Base-by-base conservation (phyloP, 2,888 invertebrate species). In the Laspeyria flexula region DNA sequence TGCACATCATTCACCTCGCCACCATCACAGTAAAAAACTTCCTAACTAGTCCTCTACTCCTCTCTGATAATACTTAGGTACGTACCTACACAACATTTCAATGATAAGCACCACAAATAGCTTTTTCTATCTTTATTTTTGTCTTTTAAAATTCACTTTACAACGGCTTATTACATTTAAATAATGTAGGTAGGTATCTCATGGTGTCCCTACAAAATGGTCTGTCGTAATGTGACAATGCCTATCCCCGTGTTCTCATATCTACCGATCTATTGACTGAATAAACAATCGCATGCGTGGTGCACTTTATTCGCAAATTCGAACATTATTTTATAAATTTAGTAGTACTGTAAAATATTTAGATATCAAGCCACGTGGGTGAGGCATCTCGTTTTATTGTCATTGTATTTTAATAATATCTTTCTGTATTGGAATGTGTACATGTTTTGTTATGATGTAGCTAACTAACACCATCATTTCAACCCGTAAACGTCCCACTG, bases 301-400 rank as follows among this genome's bases (percentile, higher is more conserved):
- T 55, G 48, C 42, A 61, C 56, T 65, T 62, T 71, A 73, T 66
- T 65, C 51, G 54, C 65, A 45, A 68, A 50, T 68, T 52, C 60
- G 45, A 46, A 70, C 61, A 71, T 78, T 63, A 73, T 65, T 67
- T 65, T 40, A 52, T 46, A 46, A 65, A 71, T 70, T 69, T 71
- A 75, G 47, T 62, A 59, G 50, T 64, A 58, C 64, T 73, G 77
- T 77, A 69, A 74, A 72, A 65, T 70, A 66, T 59, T 65, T 60
- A 66, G 73, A 71, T 58, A 56, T 57, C 55, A 55, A 30, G 48
- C 6, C n/a, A 55, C 52, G 59, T 69, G 55, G 51, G 60, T 47
- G 51, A 16, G 54, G 30, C 40, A 37, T 52, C 38, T 56, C 50
- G 38, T 62, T 59, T 51, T 65, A 53, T 44, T 47, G 42, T 44